phyloP scores from a whole-genome alignment of 2,797 vertebrate species.

The Chelon labrosus region DNA sequence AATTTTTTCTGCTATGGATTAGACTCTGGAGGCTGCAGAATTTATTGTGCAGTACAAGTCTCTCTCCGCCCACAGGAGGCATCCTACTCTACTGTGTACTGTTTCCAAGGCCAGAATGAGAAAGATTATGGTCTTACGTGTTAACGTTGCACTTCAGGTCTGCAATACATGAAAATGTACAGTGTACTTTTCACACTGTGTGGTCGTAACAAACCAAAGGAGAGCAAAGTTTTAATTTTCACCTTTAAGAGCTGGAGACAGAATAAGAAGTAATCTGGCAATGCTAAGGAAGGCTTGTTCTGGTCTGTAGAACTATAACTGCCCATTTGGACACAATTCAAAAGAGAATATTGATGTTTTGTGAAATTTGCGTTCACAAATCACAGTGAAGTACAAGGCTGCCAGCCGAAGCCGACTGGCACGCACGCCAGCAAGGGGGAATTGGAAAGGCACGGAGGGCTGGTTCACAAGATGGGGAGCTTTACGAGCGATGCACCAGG shows the following conservation, averaged over 20 bases:
- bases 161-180: slow-evolving; percentile 11
- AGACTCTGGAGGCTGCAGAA: slow-evolving; percentile 32
- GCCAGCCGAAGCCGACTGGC: slow-evolving; percentile 45
- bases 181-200: neutral
- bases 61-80: slow-evolving; percentile 23
- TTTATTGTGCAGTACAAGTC: slow-evolving; percentile 36
- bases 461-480: slow-evolving; percentile 54
- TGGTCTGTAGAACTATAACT: slow-evolving; percentile 60
- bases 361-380: slow-evolving; percentile 77
- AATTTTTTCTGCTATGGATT: slow-evolving; percentile 57
- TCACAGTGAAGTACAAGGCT: slow-evolving; percentile 67
- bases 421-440: slow-evolving; percentile 29
- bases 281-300: slow-evolving; percentile 19
- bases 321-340: slow-evolving; percentile 70
- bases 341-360: slow-evolving; percentile 75
- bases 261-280: slow-evolving; percentile 29
- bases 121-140: neutral
- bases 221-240: slow-evolving; percentile 27
- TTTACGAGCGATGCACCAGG: slow-evolving; percentile 53
- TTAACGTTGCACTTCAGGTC: slow-evolving; percentile 10
- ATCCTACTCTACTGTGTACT: slow-evolving; percentile 20
- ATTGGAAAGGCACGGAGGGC: slow-evolving; percentile 31
- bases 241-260: slow-evolving; percentile 30
- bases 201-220: slow-evolving; percentile 13
- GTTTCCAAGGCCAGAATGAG: slow-evolving; percentile 8